These are phyloP conservation scores for Galeopterus variegatus DNA, from an alignment of 2,113 vertebrate genomes.

Conservation along the genomic window DNA sequence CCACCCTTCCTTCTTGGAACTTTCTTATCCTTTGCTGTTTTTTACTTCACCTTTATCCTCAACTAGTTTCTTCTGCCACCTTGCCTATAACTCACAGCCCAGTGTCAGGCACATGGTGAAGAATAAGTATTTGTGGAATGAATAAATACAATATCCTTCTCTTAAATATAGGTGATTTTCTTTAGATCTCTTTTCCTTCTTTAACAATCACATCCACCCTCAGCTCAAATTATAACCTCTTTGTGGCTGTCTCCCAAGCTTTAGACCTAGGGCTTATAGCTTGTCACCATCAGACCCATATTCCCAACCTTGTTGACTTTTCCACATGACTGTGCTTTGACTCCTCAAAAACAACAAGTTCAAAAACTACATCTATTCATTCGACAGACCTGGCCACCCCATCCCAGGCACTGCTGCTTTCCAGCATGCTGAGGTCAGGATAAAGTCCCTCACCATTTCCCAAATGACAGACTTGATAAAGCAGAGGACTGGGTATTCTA, in stretches of 20 bases:
- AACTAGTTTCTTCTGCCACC: background rate
- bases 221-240: background rate
- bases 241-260: background rate
- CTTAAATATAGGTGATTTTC: background rate
- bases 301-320: background rate
- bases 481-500: background rate
- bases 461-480: constrained; percentile 24
- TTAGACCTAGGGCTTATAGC: background rate
- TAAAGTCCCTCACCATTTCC: background rate
- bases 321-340: background rate
- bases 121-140: background rate
- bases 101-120: background rate
- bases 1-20: background rate
- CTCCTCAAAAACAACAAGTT: background rate
- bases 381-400: background rate
- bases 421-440: background rate
- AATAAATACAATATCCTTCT: background rate
- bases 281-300: background rate
- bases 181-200: background rate
- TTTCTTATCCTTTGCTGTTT: background rate
- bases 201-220: background rate
- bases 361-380: background rate
- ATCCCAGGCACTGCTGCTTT: background rate
- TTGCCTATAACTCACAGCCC: background rate
- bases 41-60: background rate